phyloP scores from a whole-genome alignment of 1,140 invertebrate genomes.

The Linepithema humile region DNA sequence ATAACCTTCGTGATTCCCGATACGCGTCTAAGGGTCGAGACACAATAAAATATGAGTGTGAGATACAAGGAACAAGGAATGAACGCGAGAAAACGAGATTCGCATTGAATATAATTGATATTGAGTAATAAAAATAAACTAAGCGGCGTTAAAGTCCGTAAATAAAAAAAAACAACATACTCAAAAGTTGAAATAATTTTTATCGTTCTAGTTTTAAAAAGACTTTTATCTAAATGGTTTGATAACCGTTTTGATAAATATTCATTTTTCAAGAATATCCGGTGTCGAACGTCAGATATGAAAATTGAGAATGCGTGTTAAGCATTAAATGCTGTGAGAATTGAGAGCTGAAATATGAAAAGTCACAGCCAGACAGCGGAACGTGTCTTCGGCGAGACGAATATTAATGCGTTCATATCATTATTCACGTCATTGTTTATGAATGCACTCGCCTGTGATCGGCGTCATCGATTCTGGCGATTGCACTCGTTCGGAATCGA shows the following conservation, averaged over 20 bases:
- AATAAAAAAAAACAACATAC: too few relatives aligned
- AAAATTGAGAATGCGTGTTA: too few relatives aligned
- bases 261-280: too few relatives aligned
- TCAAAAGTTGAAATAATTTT: too few relatives aligned
- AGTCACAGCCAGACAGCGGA: neutral
- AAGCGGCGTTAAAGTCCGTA: too few relatives aligned
- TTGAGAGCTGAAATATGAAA: neutral
- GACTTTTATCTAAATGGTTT: too few relatives aligned
- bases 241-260: too few relatives aligned
- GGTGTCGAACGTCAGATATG: too few relatives aligned
- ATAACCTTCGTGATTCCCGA: constrained; percentile 56
- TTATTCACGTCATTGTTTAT: constrained; percentile 37
- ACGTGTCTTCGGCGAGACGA: neutral
- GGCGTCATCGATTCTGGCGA: neutral
- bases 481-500: neutral
- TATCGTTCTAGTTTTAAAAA: too few relatives aligned
- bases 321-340: neutral
- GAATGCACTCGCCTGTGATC: neutral
- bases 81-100: neutral
- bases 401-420: constrained; percentile 21
- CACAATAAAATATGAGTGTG: constrained; percentile 31
- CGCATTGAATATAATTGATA: neutral
- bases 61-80: constrained; percentile 27
- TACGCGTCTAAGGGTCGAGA: constrained; percentile 35
- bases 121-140: neutral